These are phyloP conservation scores for Pollachius pollachius DNA, from an alignment of 2,113 vertebrate species.

Conservation along the genomic window DNA sequence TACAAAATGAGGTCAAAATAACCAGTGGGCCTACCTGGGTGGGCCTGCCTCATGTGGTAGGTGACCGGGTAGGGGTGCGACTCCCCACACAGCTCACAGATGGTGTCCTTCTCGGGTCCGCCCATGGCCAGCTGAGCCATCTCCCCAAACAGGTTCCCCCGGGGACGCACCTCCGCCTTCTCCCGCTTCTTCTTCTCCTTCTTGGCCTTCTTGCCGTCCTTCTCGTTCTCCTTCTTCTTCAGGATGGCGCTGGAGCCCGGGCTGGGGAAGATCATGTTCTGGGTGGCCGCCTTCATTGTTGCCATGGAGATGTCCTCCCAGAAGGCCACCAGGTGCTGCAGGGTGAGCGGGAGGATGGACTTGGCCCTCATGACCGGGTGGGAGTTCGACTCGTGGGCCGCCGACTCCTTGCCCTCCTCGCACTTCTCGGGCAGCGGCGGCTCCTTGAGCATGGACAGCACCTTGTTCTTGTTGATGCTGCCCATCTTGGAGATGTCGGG, in stretches of 20 bases:
- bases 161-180: constrained; percentile 89
- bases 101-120: constrained; percentile 96
- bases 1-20: background rate
- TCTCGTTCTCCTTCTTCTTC: constrained; percentile 95
- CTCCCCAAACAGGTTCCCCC: constrained; percentile 97
- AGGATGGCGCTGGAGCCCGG: constrained; percentile 95
- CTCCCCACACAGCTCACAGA: constrained; percentile 96
- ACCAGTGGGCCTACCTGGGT: constrained; percentile 85
- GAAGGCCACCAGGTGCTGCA: constrained; percentile 96
- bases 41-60: constrained; percentile 97
- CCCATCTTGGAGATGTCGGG: constrained; percentile 99
- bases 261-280: constrained; percentile 99
- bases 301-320: constrained; percentile 99
- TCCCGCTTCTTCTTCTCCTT: constrained; percentile 99
- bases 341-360: constrained; percentile 90
- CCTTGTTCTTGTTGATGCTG: constrained; percentile 99
- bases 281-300: constrained; percentile 96
- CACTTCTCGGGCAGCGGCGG: constrained; percentile 94
- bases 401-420: constrained; percentile 88
- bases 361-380: constrained; percentile 80
- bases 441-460: constrained; percentile 97
- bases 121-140: constrained; percentile 98
- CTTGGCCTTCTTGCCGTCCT: constrained; percentile 91
- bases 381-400: constrained; percentile 83
- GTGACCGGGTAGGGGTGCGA: constrained; percentile 98